Base-by-base conservation (phyloP, 2,888 invertebrate genomes). In the Baccha elongata region DNA sequence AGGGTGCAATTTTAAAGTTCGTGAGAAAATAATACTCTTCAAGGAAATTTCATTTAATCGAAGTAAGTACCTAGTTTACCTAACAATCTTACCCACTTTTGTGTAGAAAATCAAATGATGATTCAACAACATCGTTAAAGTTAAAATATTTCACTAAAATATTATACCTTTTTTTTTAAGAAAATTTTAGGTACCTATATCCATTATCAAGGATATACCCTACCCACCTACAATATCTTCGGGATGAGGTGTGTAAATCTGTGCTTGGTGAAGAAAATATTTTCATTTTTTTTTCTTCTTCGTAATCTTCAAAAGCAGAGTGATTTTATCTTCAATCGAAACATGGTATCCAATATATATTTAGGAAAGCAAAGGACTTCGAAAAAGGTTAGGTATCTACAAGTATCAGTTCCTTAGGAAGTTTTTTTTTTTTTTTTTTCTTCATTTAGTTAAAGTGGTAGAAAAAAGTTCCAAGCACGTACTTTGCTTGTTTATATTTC, bases 281-380 rank as follows among this genome's bases (percentile, higher is more conserved):
- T 15, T 26, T 2, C 2, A 7, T 23, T 23, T 29, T 32, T 3
- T 32, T 32, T 4, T 52, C 5, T 6, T 52, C 8, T 32, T 0
- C n/a, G 2, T 44, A 8, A 15, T 5, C 35, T 29, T 3, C 2
- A 26, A 13, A 13, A 50, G 13, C 4, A 19, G 11, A 72, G 62
- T 53, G 72, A 72, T 72, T 72, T 53, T 7, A 64, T 15, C 48
- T 48, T 50, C 55, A 55, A 74, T 74, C 55, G 29, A 65, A 46
- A 29, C 46, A 55, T 64, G 44, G 35, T 62, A 48, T 17, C 11
- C 29, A 7, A 7, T 55, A 21, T 55, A n/a, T 55, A 55, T 58
- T 19, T 17, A 29, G 37, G 53, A 29, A 55, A 37, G 17, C 17
- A 52, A 29, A 6, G 53, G 29, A 53, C 19, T 53, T 35, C 13